phyloP scores from a whole-genome alignment of 2,113 vertebrate species.

The Strigops habroptila region DNA sequence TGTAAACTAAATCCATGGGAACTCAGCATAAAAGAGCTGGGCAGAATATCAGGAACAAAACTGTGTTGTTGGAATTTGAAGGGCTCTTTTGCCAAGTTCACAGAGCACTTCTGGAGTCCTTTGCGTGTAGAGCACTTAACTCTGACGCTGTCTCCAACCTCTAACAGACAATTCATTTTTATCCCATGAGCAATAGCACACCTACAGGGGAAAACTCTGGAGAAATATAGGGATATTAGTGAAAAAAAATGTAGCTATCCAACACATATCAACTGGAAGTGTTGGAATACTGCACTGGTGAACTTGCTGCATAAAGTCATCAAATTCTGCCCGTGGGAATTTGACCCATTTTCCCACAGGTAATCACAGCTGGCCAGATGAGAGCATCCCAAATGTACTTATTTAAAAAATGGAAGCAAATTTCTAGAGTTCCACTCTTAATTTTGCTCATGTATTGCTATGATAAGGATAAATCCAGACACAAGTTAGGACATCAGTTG shows the following conservation, averaged over 20 bases:
- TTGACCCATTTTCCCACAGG: neutral
- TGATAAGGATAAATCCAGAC: neutral
- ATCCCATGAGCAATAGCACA: neutral
- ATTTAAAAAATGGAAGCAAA: neutral
- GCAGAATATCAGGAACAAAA: neutral
- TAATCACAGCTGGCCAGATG: neutral
- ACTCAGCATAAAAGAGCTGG: neutral
- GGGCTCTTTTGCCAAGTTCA: neutral
- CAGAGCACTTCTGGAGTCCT: neutral
- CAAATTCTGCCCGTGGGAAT: neutral
- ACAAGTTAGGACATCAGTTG: neutral
- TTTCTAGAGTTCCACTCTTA: neutral
- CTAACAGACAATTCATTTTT: neutral
- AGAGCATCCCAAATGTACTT: neutral
- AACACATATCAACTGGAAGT: neutral
- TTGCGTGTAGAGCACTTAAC: neutral
- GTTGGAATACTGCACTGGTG: neutral
- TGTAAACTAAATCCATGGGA: slow-evolving; percentile 5
- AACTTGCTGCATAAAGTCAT: neutral
- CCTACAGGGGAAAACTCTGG: neutral
- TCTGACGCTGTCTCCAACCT: neutral
- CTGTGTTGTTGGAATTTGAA: slow-evolving; percentile 6
- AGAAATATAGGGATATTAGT: neutral
- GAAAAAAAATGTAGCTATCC: neutral
- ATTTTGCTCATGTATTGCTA: neutral